Evolutionary conservation across 2,113 vertebrate genomes (phyloP).

Genomic region (Embiotoca jacksoni): DNA sequence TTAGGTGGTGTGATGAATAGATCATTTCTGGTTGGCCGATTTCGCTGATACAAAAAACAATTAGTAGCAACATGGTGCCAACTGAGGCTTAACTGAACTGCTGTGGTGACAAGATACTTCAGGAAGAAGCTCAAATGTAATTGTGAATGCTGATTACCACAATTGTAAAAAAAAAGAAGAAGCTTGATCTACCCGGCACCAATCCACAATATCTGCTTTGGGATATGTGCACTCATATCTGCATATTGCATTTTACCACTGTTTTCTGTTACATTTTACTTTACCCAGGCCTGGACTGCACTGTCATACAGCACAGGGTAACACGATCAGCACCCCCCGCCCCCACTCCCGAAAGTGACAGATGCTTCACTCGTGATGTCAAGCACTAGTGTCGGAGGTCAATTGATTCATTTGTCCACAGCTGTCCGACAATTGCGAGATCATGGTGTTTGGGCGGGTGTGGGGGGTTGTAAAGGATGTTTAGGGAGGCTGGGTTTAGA

Average conservation of each 20-base stretch:
- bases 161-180: slow-evolving; percentile 25
- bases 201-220: slow-evolving; percentile 38
- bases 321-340: slow-evolving; percentile 42
- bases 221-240: slow-evolving; percentile 41
- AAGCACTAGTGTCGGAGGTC: slow-evolving; percentile 70
- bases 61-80: slow-evolving; percentile 29
- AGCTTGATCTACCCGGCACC: not conserved
- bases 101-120: not conserved
- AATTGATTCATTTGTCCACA: slow-evolving; percentile 79
- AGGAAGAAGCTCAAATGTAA: not conserved
- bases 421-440: slow-evolving; percentile 60
- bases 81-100: slow-evolving; percentile 42
- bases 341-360: slow-evolving; percentile 56
- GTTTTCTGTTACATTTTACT: slow-evolving; percentile 31
- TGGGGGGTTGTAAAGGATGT: slow-evolving; percentile 25
- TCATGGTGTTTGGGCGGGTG: not conserved
- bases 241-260: slow-evolving; percentile 10
- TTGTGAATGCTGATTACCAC: slow-evolving; percentile 12
- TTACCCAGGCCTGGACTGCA: slow-evolving; percentile 43
- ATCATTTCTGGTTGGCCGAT: slow-evolving; percentile 34
- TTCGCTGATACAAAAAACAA: slow-evolving; percentile 21
- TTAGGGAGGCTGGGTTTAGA: slow-evolving; percentile 44
- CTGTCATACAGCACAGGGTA: slow-evolving; percentile 47
- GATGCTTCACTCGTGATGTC: slow-evolving; percentile 75
- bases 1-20: slow-evolving; percentile 32